Evolutionary conservation across 2,113 vertebrate species (phyloP).

Genomic region (Eolophus roseicapilla): DNA sequence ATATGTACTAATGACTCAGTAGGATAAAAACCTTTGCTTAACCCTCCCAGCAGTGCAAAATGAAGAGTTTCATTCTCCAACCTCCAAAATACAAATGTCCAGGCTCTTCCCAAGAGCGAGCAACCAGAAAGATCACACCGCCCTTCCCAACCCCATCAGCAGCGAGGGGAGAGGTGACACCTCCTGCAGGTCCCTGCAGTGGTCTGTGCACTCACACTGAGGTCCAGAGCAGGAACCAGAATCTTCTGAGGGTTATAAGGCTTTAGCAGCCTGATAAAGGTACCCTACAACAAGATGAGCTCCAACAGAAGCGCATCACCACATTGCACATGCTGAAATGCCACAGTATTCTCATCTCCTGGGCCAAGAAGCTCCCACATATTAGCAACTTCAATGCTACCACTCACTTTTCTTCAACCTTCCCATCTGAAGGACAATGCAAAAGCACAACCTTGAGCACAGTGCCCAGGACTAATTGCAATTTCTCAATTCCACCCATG

Average conservation of each 20-base stretch:
- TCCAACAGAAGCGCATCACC: neutral
- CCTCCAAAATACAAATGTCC: neutral
- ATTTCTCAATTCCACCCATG: neutral
- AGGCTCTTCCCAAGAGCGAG: neutral
- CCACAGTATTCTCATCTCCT: neutral
- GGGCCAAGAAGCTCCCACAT: neutral
- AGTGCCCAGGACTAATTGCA: accelerated
- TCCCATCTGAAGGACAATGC: neutral
- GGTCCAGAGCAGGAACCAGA: neutral
- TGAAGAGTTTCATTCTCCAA: neutral
- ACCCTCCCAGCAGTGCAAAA: neutral
- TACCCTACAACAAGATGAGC: accelerated
- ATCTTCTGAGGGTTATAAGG: accelerated
- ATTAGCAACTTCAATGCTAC: neutral
- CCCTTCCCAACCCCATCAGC: neutral
- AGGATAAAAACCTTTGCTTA: neutral
- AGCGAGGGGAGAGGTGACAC: neutral
- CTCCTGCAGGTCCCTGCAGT: neutral
- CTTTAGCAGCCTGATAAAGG: neutral
- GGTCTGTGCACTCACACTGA: neutral
- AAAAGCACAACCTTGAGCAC: neutral
- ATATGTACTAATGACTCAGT: neutral
- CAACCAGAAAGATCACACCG: neutral
- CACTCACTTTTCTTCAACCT: neutral
- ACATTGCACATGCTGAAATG: accelerated